Percentiles rank a stretch among this genome's conserved stretches.
Evolutionary conservation across 2,113 vertebrate genomes (phyloP).

Genomic region (Prunella himalayana): DNA sequence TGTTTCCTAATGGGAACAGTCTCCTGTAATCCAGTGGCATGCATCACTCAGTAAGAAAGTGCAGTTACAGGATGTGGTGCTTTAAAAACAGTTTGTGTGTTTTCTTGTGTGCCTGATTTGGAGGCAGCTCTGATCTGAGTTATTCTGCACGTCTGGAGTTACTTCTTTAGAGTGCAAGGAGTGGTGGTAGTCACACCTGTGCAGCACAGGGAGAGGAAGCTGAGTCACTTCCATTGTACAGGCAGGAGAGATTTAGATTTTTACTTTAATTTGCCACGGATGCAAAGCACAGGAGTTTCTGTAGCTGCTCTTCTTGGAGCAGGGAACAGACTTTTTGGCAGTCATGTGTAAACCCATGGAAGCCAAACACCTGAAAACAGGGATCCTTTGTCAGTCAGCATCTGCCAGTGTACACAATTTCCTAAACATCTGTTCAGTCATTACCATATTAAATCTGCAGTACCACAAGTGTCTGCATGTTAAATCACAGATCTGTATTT

Average conservation of each 20-base stretch:
- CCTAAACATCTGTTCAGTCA: constrained; percentile 33
- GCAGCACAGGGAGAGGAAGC: background rate
- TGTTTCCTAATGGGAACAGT: constrained; percentile 12
- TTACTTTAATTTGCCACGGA: background rate
- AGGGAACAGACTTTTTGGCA: background rate
- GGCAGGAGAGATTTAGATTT: background rate
- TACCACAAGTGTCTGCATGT: background rate
- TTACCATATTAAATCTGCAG: background rate
- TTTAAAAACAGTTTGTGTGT: background rate
- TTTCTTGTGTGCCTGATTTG: background rate
- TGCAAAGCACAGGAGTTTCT: background rate
- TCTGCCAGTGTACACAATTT: background rate
- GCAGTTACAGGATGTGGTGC: background rate
- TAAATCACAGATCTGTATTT: background rate
- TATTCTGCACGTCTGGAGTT: background rate
- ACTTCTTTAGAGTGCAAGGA: background rate
- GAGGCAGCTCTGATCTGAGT: background rate
- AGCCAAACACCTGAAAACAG: background rate
- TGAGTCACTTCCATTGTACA: background rate
- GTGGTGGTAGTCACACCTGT: background rate
- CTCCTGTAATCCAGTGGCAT: background rate
- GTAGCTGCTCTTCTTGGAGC: background rate
- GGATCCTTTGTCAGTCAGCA: background rate
- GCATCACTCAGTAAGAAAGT: background rate
- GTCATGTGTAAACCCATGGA: background rate